Percentiles rank a stretch among this genome's conserved stretches.
Conservation (phyloP, 2,113 vertebrate genomes). For the Anthoscopus minutus region DNA sequence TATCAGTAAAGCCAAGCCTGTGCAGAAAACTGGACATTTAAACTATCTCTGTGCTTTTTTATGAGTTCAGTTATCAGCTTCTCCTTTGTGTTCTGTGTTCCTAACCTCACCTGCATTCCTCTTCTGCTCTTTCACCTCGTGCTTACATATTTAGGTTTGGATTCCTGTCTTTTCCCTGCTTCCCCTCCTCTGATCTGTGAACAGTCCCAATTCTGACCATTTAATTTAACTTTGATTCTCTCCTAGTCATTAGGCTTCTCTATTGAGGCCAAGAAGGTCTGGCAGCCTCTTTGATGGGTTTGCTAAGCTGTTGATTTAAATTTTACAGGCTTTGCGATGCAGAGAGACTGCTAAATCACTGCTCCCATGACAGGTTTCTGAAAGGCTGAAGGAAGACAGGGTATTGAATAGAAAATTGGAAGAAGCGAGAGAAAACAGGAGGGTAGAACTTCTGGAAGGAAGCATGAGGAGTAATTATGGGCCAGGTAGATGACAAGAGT, state of each 20-base stretch:
- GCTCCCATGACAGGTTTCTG: constrained; percentile 1
- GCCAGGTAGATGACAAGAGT: background rate
- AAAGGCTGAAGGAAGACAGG: background rate
- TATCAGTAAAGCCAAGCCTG: background rate
- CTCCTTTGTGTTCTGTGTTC: background rate
- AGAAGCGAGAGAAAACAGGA: background rate
- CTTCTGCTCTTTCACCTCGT: background rate
- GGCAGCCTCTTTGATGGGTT: constrained; percentile 10
- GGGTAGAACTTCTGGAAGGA: background rate
- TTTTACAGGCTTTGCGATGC: constrained; percentile 29
- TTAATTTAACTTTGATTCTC: background rate
- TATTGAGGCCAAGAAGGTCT: constrained; percentile 28
- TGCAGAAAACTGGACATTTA: background rate
- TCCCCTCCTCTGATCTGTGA: background rate
- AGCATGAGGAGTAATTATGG: background rate
- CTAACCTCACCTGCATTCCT: background rate
- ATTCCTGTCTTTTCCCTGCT: background rate
- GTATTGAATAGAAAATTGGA: background rate
- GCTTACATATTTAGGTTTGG: background rate
- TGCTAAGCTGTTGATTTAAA: constrained; percentile 35
- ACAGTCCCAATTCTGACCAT: background rate
- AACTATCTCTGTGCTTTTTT: background rate
- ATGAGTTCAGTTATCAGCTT: background rate
- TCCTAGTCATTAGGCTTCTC: constrained; percentile 11
- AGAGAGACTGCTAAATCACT: constrained; percentile 26